These are phyloP conservation scores for Rhabdornis inornatus DNA, from an alignment of 2,113 vertebrate genomes.

Conservation along the genomic window DNA sequence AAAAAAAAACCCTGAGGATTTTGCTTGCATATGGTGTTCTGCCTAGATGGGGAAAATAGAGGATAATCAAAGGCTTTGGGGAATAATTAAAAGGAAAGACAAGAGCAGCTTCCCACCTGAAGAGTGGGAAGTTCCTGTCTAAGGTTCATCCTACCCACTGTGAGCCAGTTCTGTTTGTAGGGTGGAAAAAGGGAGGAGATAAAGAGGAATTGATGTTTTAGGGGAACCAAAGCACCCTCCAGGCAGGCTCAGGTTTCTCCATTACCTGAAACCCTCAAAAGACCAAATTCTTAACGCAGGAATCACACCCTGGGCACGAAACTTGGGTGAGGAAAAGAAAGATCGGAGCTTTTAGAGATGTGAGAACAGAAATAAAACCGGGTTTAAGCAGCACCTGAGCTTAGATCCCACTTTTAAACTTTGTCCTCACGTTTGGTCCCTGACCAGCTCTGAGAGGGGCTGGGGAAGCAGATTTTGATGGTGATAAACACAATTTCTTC, in stretches of 20 bases:
- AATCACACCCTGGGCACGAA: not conserved
- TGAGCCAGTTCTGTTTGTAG: not conserved
- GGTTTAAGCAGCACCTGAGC: not conserved
- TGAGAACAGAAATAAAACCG: not conserved
- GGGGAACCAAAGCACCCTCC: not conserved
- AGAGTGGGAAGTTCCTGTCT: not conserved
- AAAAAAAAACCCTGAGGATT: not conserved
- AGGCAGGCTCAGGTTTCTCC: not conserved
- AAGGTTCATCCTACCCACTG: not conserved
- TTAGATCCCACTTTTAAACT: not conserved
- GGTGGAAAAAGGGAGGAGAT: not conserved
- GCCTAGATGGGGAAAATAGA: not conserved
- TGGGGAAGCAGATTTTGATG: not conserved
- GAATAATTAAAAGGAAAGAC: not conserved
- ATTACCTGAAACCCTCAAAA: not conserved
- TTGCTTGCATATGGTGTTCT: not conserved
- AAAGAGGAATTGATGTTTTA: not conserved
- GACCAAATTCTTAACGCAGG: not conserved
- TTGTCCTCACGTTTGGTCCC: not conserved
- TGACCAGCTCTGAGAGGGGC: rapidly evolving
- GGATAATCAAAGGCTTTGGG: not conserved
- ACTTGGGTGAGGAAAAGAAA: not conserved
- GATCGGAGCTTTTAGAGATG: rapidly evolving
- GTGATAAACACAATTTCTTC: not conserved
- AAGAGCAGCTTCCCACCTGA: not conserved